Percentiles rank a stretch among this genome's conserved stretches.
Evolutionary conservation across 92 coral and sea anemone genomes (phyloP).

Genomic region (Zoanthus gigantus): DNA sequence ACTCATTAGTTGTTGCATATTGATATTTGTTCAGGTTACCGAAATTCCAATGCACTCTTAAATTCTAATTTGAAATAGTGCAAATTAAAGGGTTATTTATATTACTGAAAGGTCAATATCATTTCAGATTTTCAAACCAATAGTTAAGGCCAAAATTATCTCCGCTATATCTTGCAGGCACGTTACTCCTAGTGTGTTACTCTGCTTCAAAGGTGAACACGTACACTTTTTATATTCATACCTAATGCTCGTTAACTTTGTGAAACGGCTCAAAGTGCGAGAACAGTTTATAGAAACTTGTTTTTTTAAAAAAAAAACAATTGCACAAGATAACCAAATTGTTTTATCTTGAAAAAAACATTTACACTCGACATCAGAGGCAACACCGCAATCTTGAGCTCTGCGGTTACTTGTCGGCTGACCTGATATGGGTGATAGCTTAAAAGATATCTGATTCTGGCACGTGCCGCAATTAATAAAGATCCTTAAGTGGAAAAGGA

Average conservation of each 20-base stretch:
- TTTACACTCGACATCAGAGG: constrained; percentile 3
- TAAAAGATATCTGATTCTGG: constrained; percentile 9
- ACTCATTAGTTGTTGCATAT: too few species aligned
- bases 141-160: too few species aligned
- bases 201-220: too few species aligned
- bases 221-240: not conserved
- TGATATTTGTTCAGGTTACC: too few species aligned
- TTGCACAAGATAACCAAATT: not conserved
- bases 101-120: not conserved
- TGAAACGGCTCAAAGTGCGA: not conserved
- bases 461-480: constrained; percentile 24
- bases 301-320: not conserved
- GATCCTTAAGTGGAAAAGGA: not conserved
- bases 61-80: too few species aligned
- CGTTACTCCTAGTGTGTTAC: too few species aligned
- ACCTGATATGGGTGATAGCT: not conserved
- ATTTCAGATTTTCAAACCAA: not conserved
- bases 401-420: constrained; percentile 15
- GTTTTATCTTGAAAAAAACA: constrained; percentile 33
- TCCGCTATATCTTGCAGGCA: too few species aligned
- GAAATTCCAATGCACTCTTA: too few species aligned
- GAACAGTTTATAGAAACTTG: not conserved
- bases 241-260: not conserved
- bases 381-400: not conserved
- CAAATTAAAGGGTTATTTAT: not conserved